Conservation (phyloP, 2,113 vertebrate genomes). For the Cnemophilus loriae region DNA sequence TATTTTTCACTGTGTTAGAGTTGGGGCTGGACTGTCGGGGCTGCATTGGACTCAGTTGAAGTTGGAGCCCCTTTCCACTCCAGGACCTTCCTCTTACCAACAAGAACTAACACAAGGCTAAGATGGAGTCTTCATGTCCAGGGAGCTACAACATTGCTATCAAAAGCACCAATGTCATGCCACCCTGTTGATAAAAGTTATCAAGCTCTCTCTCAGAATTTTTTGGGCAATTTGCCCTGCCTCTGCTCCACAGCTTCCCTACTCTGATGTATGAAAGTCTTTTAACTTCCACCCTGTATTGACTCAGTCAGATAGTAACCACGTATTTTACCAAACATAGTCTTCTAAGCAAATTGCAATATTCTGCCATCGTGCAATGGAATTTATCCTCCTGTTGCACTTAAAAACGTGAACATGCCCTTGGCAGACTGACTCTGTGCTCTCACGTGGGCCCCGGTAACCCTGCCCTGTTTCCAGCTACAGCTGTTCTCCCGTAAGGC, state of each 20-base stretch:
- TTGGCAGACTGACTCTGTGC: neutral
- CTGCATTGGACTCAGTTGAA: neutral
- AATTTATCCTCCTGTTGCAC: neutral
- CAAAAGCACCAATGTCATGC: neutral
- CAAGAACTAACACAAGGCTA: neutral
- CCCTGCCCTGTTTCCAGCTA: neutral
- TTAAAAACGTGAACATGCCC: neutral
- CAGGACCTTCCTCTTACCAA: neutral
- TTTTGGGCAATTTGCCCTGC: neutral
- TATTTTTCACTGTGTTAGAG: neutral
- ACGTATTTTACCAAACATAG: neutral
- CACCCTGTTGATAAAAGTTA: neutral
- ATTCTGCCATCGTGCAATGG: neutral
- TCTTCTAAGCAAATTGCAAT: neutral
- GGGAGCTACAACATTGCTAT: neutral
- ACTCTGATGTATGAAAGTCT: neutral
- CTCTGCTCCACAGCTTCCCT: neutral
- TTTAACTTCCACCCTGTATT: neutral
- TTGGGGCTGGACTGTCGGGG: accelerated
- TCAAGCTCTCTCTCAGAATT: neutral
- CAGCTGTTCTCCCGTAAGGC: neutral
- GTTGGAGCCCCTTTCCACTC: neutral
- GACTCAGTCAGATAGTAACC: neutral
- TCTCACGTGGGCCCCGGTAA: accelerated
- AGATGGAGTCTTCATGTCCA: neutral